Percentiles rank a stretch among this genome's conserved stretches.
These are phyloP conservation scores for Pyrocoelia pectoralis DNA, from an alignment of 2,888 invertebrate genomes.

Conservation along the genomic window DNA sequence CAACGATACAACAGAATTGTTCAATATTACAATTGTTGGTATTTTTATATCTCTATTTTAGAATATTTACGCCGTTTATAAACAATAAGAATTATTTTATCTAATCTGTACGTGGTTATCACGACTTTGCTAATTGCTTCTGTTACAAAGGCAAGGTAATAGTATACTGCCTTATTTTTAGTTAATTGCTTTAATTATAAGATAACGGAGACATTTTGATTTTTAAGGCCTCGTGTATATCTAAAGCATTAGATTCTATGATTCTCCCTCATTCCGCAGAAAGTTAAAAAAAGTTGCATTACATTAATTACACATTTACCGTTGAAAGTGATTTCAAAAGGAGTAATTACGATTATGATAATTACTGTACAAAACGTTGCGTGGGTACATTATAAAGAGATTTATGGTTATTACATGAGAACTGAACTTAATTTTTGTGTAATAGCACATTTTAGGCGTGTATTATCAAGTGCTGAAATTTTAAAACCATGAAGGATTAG, in stretches of 20 bases:
- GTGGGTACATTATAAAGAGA: background rate
- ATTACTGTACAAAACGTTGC: background rate
- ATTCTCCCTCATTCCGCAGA: too few relatives aligned
- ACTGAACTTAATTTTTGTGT: background rate
- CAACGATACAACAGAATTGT: constrained; percentile 33
- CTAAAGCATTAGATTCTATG: too few relatives aligned
- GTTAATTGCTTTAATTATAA: too few relatives aligned
- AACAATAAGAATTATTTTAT: background rate
- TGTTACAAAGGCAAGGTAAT: too few relatives aligned
- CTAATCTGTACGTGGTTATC: background rate
- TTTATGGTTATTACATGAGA: background rate
- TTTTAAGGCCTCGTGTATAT: too few relatives aligned
- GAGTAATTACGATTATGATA: background rate
- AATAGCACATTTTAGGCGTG: background rate
- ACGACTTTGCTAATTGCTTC: too few relatives aligned
- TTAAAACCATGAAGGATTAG: constrained; percentile 5
- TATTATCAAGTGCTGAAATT: background rate
- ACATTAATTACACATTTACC: too few relatives aligned
- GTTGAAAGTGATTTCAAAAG: background rate
- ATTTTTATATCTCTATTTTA: background rate
- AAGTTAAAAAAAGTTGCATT: too few relatives aligned
- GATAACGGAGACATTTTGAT: too few relatives aligned
- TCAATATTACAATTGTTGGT: constrained; percentile 31
- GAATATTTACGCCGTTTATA: too few relatives aligned
- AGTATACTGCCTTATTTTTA: too few relatives aligned